phyloP scores from a whole-genome alignment of 1,140 invertebrate species.

The Rhynchophorus ferrugineus region DNA sequence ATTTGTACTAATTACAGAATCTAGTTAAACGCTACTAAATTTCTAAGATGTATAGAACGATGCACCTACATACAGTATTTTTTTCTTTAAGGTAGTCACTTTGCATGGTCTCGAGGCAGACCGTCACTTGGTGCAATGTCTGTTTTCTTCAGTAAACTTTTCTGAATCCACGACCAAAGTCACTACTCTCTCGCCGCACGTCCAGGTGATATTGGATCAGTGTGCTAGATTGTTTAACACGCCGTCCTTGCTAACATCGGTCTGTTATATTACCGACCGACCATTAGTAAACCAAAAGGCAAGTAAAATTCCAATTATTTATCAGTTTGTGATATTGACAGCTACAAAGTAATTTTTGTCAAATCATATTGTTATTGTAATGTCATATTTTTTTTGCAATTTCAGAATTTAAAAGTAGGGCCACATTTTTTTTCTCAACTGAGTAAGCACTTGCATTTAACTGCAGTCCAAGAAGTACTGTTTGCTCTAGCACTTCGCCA shows the following conservation, averaged over 20 bases:
- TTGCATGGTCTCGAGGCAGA: slow-evolving; percentile 79
- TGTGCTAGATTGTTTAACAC: slow-evolving; percentile 63
- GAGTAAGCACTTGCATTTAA: slow-evolving; percentile 74
- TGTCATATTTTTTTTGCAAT: background rate
- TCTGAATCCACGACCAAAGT: slow-evolving; percentile 48
- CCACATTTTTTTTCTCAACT: slow-evolving; percentile 72
- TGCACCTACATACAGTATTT: too few species aligned
- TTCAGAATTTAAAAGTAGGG: slow-evolving; percentile 64
- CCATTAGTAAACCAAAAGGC: slow-evolving; percentile 55
- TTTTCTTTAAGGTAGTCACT: slow-evolving; percentile 58
- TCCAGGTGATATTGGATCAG: slow-evolving; percentile 67
- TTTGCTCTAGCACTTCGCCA: slow-evolving; percentile 76
- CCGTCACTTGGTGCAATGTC: slow-evolving; percentile 77
- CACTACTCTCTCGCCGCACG: slow-evolving; percentile 53
- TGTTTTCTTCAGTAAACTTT: slow-evolving; percentile 68
- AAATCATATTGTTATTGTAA: background rate
- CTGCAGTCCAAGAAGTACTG: slow-evolving; percentile 80
- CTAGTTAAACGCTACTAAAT: too few species aligned
- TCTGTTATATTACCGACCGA: slow-evolving; percentile 74
- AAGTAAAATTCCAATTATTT: slow-evolving; percentile 16
- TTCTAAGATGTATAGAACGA: too few species aligned
- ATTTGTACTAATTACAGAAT: too few species aligned
- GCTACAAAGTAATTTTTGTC: background rate
- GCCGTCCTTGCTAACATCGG: slow-evolving; percentile 64
- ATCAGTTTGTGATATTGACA: background rate